phyloP scores from a whole-genome alignment of 2,113 vertebrate species.

The Vidua macroura region DNA sequence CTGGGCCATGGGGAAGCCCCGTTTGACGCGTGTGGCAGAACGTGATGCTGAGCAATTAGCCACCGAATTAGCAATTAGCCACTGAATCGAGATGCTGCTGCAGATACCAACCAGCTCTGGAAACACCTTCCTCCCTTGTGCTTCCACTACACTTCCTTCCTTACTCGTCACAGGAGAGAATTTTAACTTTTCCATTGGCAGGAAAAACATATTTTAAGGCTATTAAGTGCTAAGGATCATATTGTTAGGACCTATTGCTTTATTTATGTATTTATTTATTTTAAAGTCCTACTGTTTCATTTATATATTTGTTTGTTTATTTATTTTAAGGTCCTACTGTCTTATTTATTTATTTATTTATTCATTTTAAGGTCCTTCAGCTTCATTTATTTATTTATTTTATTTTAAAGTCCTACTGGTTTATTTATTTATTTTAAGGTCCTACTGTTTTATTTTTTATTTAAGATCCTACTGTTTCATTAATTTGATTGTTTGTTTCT shows the following conservation, averaged over 20 bases:
- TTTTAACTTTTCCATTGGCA: neutral
- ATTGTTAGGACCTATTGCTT: neutral
- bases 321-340: neutral
- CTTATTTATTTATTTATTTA: neutral
- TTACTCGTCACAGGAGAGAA: neutral
- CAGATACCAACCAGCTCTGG: neutral
- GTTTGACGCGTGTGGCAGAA: neutral
- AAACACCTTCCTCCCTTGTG: neutral
- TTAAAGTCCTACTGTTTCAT: neutral
- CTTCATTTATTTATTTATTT: too few relatives aligned
- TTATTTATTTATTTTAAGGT: neutral
- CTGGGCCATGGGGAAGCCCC: neutral
- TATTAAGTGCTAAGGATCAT: neutral
- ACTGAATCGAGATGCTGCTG: neutral
- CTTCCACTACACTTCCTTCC: neutral
- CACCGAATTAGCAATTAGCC: neutral
- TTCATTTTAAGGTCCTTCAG: too few relatives aligned
- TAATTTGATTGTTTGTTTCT: neutral
- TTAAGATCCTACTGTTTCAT: neutral
- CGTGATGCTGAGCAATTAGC: neutral
- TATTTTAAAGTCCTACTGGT: neutral
- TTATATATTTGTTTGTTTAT: too few relatives aligned
- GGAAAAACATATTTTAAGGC: neutral
- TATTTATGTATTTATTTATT: neutral
- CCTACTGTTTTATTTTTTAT: neutral